phyloP scores from a whole-genome alignment of 2,797 vertebrate species.

The Molothrus aeneus region DNA sequence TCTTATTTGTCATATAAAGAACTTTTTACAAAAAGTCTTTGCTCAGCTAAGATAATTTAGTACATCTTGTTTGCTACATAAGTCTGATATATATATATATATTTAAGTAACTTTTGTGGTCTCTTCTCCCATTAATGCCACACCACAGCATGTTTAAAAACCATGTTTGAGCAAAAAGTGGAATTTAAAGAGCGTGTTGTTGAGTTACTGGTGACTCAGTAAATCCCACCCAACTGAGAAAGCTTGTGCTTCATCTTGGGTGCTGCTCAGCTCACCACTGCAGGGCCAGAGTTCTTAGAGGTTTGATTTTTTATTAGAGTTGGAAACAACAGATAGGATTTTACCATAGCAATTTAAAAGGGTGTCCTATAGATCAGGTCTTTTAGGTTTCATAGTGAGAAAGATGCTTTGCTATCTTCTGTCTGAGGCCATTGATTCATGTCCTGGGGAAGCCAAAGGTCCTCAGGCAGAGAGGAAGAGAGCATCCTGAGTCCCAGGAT shows the following conservation, averaged over 20 bases:
- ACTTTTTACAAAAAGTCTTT: not conserved
- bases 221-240: not conserved
- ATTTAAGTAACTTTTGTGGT: not conserved
- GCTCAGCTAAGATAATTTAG: not conserved
- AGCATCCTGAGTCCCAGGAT: not conserved
- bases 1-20: not conserved
- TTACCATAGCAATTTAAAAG: not conserved
- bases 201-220: conserved; percentile 52
- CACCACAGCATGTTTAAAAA: not conserved
- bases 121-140: not conserved
- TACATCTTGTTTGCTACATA: not conserved
- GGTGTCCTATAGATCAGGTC: not conserved
- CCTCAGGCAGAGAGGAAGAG: not conserved
- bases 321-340: conserved; percentile 6
- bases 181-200: conserved; percentile 49
- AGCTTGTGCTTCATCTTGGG: conserved; percentile 4
- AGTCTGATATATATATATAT: not conserved
- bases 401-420: conserved; percentile 28
- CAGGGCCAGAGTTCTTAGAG: not conserved
- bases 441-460: not conserved
- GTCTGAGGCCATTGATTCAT: not conserved
- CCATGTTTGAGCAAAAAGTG: not conserved
- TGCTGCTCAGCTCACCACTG: not conserved
- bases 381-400: not conserved
- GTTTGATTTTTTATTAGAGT: conserved; percentile 12